A percentile compares a stretch with the other conserved stretches of the same genome.
Conservation (phyloP, 2,888 invertebrate species). For the Alentia gelatinosa region DNA sequence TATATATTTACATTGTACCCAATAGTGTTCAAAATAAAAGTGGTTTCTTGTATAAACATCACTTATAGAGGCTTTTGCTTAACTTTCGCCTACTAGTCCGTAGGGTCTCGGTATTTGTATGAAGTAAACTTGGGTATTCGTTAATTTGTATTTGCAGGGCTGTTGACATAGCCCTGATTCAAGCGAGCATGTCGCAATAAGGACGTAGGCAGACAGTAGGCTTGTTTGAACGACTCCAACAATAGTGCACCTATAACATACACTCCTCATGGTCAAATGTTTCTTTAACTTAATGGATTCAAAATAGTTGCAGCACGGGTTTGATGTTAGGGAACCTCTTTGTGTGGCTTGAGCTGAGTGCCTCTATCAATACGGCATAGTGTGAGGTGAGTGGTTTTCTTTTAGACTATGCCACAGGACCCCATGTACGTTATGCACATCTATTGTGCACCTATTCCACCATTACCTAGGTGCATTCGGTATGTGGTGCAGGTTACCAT, state of each 20-base stretch:
- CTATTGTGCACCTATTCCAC: too few species aligned
- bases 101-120: background rate
- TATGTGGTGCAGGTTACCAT: too few species aligned
- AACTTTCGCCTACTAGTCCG: background rate
- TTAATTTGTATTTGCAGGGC: background rate
- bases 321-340: background rate
- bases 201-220: background rate
- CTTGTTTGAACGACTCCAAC: background rate
- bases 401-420: too few species aligned
- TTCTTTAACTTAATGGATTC: slow-evolving; percentile 5
- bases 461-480: too few species aligned
- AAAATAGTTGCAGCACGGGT: background rate
- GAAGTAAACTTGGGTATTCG: background rate
- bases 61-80: too few species aligned
- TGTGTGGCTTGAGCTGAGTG: too few species aligned
- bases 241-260: background rate
- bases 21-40: too few species aligned
- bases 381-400: too few species aligned
- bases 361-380: too few species aligned
- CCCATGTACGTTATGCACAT: too few species aligned
- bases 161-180: background rate
- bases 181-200: background rate
- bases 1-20: too few species aligned
- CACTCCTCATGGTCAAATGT: background rate
- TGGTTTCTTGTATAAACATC: too few species aligned